phyloP scores from a whole-genome alignment of 2,113 vertebrate genomes.

The Acanthisitta chloris region DNA sequence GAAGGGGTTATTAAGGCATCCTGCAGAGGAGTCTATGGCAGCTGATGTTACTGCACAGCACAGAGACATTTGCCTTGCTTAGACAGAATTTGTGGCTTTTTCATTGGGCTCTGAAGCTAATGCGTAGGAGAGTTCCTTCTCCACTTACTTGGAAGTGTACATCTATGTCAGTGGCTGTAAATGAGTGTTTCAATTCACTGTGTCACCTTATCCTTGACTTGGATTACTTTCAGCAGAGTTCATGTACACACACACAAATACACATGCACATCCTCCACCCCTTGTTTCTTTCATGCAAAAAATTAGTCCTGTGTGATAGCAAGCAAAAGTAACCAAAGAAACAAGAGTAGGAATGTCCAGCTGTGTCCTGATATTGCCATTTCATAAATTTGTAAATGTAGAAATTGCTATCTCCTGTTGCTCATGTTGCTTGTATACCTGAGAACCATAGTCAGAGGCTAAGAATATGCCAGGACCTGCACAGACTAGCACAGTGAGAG shows the following conservation, averaged over 20 bases:
- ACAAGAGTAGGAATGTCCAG: background rate
- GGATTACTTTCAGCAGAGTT: background rate
- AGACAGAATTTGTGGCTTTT: background rate
- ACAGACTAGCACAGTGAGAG: background rate
- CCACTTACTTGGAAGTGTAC: background rate
- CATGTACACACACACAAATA: background rate
- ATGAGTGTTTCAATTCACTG: background rate
- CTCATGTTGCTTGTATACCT: background rate
- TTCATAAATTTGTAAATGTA: background rate
- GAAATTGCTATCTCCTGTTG: background rate
- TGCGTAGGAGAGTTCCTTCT: background rate
- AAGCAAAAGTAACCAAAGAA: background rate
- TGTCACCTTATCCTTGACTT: background rate
- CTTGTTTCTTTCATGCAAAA: background rate
- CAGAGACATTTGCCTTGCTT: background rate
- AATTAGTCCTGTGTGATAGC: background rate
- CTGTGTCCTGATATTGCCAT: background rate
- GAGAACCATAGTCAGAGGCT: background rate
- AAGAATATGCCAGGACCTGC: background rate
- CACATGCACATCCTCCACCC: accelerated
- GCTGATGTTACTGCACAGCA: background rate
- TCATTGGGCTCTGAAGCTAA: background rate
- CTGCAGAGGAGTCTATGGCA: background rate
- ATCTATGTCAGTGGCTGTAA: background rate
- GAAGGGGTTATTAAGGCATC: background rate